Conservation (phyloP, 2,797 vertebrate species). For the Hippocampus kuda region DNA sequence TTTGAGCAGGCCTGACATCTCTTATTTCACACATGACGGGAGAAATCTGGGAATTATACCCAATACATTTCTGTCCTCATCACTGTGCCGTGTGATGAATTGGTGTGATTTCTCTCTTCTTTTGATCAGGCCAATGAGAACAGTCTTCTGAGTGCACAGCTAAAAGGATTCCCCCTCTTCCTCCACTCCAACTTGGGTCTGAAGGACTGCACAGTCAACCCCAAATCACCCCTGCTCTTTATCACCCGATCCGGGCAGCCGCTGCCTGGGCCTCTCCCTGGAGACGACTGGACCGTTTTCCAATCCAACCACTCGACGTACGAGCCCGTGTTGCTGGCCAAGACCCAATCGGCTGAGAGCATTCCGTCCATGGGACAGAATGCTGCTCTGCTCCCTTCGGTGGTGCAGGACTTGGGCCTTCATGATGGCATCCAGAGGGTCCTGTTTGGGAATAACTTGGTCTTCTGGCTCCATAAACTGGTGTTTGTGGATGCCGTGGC, state of each 20-base stretch:
- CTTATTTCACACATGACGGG: slow-evolving; percentile 52
- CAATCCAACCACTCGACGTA: slow-evolving; percentile 98
- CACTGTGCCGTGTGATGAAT: slow-evolving; percentile 7
- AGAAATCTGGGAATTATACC: slow-evolving; percentile 44
- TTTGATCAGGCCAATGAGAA: slow-evolving; percentile 89
- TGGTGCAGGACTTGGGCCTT: slow-evolving; percentile 96
- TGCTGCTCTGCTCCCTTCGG: slow-evolving; percentile 82
- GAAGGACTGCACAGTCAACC: slow-evolving; percentile 94
- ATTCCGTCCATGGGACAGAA: slow-evolving; percentile 79
- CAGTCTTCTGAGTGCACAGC: slow-evolving; percentile 94
- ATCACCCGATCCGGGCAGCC: slow-evolving; percentile 88
- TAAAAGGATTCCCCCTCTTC: slow-evolving; percentile 97
- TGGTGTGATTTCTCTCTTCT: slow-evolving; percentile 1
- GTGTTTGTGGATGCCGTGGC: slow-evolving; percentile 92
- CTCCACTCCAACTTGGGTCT: slow-evolving; percentile 95
- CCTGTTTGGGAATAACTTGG: slow-evolving; percentile 94
- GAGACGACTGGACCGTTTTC: slow-evolving; percentile 97
- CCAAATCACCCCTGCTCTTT: slow-evolving; percentile 89
- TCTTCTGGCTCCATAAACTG: slow-evolving; percentile 96
- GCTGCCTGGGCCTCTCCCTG: slow-evolving; percentile 84
- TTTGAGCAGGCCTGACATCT: slow-evolving; percentile 47
- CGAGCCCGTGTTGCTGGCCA: slow-evolving; percentile 88
- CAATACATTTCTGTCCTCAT: slow-evolving; percentile 44
- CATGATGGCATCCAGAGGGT: slow-evolving; percentile 95
- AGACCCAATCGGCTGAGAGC: slow-evolving; percentile 86